Percentiles rank a stretch among this genome's conserved stretches.
Conservation (phyloP, 2,888 invertebrate genomes). For the Sesia apiformis region DNA sequence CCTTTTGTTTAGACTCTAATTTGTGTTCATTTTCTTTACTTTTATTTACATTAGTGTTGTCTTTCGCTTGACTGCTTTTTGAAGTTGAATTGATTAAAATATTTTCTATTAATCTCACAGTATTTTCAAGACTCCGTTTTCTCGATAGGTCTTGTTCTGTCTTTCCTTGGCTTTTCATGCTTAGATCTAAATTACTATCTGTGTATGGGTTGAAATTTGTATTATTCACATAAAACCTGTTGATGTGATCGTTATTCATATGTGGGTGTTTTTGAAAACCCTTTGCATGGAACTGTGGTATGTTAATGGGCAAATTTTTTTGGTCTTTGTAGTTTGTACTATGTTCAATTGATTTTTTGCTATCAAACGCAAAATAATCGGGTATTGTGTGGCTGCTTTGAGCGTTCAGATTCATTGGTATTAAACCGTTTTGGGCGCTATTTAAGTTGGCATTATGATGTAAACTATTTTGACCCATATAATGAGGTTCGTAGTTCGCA, state of each 20-base stretch:
- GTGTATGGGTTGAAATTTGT: not conserved
- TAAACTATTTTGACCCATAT: conserved; percentile 20
- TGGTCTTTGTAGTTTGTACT: conserved; percentile 2
- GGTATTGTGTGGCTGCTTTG: conserved; percentile 17
- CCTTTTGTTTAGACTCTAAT: not conserved
- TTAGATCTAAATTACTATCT: conserved; percentile 20
- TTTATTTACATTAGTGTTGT: not conserved
- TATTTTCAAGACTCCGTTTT: conserved; percentile 49
- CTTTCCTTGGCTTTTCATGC: conserved; percentile 18
- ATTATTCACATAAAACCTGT: not conserved
- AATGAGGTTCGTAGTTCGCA: conserved; percentile 26
- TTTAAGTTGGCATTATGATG: conserved; percentile 24
- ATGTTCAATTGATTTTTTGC: conserved; percentile 10
- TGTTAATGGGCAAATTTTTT: conserved; percentile 26
- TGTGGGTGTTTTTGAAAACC: not conserved
- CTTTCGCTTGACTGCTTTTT: not conserved
- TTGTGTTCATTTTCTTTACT: not conserved
- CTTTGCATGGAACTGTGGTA: conserved; percentile 23
- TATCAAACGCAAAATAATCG: conserved; percentile 18
- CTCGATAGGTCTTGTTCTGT: conserved; percentile 24
- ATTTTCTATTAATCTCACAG: conserved; percentile 49
- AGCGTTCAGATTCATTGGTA: conserved; percentile 42
- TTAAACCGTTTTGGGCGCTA: conserved; percentile 24
- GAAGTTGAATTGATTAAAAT: conserved; percentile 33
- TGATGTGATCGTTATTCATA: not conserved